Evolutionary conservation across 2,113 vertebrate genomes (phyloP).

Genomic region (Boulengeromyrus knoepffleri): DNA sequence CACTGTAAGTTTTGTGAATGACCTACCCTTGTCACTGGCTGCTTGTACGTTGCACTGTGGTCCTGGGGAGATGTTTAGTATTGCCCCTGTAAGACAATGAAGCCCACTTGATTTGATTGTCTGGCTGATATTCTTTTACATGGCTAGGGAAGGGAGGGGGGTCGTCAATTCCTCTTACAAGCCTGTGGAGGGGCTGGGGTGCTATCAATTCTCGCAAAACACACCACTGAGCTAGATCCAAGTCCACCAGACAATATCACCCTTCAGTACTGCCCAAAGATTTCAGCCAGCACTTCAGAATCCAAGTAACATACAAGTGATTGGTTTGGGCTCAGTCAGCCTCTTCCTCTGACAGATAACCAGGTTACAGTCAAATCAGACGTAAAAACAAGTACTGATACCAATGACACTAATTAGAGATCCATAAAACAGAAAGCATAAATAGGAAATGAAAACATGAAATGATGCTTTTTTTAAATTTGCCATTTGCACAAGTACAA

Average conservation of each 20-base stretch:
- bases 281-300: background rate
- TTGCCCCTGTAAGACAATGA: background rate
- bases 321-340: background rate
- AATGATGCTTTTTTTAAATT: background rate
- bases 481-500: background rate
- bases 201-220: background rate
- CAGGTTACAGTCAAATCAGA: background rate
- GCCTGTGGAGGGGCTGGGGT: background rate
- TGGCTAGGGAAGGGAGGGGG: background rate
- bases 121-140: background rate
- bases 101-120: background rate
- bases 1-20: background rate
- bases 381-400: background rate
- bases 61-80: background rate
- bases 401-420: background rate
- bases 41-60: background rate
- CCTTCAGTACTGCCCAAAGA: background rate
- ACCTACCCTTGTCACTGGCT: background rate
- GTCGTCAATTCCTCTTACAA: background rate
- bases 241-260: background rate
- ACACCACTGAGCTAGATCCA: background rate
- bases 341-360: background rate
- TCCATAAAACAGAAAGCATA: background rate
- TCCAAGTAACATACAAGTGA: background rate
- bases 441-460: background rate